These are phyloP conservation scores for Deilephila porcellus DNA, from an alignment of 2,888 invertebrate genomes.

Conservation along the genomic window DNA sequence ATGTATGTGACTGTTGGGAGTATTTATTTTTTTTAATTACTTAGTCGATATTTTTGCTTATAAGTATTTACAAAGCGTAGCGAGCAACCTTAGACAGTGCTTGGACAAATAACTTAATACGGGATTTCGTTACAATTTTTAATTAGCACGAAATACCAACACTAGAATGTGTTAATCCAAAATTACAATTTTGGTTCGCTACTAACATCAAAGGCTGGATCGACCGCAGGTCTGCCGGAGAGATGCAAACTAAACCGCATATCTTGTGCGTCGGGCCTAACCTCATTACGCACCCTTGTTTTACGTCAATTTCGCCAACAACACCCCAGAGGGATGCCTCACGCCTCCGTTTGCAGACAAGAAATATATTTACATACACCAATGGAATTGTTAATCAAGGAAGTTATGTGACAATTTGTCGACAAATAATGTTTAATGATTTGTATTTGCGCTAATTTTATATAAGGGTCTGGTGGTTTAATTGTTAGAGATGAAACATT, in stretches of 20 bases:
- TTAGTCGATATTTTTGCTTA: too few species aligned
- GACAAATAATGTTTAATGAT: conserved; percentile 1
- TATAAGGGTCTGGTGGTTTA: too few species aligned
- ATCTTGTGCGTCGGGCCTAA: conserved; percentile 47
- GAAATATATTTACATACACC: conserved; percentile 30
- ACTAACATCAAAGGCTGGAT: conserved; percentile 14
- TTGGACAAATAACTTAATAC: too few species aligned
- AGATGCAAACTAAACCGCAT: conserved; percentile 25
- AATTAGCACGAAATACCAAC: neutral
- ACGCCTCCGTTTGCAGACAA: conserved; percentile 17
- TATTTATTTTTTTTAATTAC: too few species aligned
- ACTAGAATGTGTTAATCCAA: conserved; percentile 8
- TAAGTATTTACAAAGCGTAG: too few species aligned
- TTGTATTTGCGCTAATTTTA: conserved; percentile 9
- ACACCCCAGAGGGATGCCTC: conserved; percentile 51
- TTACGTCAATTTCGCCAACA: conserved; percentile 67
- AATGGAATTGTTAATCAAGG: conserved; percentile 21
- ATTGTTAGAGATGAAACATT: neutral
- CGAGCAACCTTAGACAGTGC: too few species aligned
- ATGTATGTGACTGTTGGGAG: too few species aligned
- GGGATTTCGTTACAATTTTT: neutral
- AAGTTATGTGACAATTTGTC: conserved; percentile 6
- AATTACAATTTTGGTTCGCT: conserved; percentile 7
- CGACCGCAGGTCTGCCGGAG: conserved; percentile 2
- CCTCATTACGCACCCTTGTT: conserved; percentile 60